phyloP scores from a whole-genome alignment of 2,797 vertebrate genomes.

The Capromys pilorides region DNA sequence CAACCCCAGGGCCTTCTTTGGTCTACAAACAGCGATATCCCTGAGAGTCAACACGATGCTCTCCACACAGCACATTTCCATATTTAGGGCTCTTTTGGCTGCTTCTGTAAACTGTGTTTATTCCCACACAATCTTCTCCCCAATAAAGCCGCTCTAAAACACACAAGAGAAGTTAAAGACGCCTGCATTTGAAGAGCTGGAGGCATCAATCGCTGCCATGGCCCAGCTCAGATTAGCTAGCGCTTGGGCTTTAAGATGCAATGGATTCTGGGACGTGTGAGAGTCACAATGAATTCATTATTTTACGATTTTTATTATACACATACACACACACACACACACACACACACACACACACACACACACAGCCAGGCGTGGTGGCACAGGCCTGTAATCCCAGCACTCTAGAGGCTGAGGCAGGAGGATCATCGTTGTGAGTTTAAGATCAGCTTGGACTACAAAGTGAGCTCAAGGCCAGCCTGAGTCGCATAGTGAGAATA shows the following conservation, averaged over 20 bases:
- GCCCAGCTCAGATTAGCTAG: neutral
- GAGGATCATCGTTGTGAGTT: too few species aligned
- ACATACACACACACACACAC: too few species aligned
- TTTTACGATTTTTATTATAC: neutral
- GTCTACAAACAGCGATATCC: neutral
- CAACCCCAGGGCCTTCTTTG: neutral
- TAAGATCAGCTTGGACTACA: too few species aligned
- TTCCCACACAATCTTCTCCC: neutral
- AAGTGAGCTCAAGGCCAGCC: too few species aligned
- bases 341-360: too few species aligned
- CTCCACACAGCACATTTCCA: neutral
- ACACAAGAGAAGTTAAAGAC: neutral
- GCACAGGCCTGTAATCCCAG: too few species aligned
- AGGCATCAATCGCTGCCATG: neutral
- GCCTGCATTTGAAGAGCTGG: neutral
- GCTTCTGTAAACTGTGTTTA: neutral
- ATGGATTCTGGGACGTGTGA: neutral
- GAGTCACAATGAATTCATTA: neutral
- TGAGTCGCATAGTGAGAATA: too few species aligned
- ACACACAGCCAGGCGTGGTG: too few species aligned
- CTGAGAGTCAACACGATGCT: neutral
- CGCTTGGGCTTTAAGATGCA: neutral
- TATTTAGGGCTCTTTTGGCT: neutral
- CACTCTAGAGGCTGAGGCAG: too few species aligned
- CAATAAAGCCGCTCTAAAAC: constrained; percentile 28